These are phyloP conservation scores for Ailuropoda melanoleuca DNA, from an alignment of 2,113 vertebrate genomes.

Conservation along the genomic window DNA sequence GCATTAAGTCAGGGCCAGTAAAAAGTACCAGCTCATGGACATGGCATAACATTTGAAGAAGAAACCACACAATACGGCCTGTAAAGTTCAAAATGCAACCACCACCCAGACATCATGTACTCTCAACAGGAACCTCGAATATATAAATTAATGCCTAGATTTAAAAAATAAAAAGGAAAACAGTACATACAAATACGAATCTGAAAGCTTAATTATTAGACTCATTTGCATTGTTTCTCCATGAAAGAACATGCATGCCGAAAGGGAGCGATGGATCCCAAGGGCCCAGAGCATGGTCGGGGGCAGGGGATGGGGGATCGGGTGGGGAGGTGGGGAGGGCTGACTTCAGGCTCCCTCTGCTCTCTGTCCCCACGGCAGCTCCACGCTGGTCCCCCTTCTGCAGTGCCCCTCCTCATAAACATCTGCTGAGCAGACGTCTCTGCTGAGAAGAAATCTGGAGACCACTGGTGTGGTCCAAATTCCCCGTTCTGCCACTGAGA, in stretches of 20 bases:
- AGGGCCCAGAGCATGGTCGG: background rate
- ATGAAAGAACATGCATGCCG: background rate
- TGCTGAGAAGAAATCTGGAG: background rate
- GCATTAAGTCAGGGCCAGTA: background rate
- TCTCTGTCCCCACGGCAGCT: background rate
- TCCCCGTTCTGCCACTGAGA: background rate
- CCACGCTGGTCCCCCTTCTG: background rate
- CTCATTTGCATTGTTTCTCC: background rate
- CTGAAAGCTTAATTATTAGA: background rate
- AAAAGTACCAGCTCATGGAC: background rate
- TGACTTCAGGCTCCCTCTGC: background rate
- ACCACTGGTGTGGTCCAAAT: background rate
- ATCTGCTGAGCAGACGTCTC: background rate
- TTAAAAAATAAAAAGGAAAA: background rate
- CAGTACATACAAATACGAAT: background rate
- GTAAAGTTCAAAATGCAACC: background rate
- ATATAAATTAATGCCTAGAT: background rate
- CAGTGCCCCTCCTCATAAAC: background rate
- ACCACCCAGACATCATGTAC: background rate
- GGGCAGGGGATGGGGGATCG: fast-evolving
- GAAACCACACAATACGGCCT: background rate
- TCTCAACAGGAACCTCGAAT: background rate
- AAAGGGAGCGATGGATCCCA: background rate
- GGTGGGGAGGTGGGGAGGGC: too few species aligned
- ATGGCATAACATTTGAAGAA: background rate